Percentiles rank a stretch among this genome's conserved stretches.
These are phyloP conservation scores for Stratiolaelaps scimitus DNA, from an alignment of 1,140 invertebrate genomes.

Conservation along the genomic window DNA sequence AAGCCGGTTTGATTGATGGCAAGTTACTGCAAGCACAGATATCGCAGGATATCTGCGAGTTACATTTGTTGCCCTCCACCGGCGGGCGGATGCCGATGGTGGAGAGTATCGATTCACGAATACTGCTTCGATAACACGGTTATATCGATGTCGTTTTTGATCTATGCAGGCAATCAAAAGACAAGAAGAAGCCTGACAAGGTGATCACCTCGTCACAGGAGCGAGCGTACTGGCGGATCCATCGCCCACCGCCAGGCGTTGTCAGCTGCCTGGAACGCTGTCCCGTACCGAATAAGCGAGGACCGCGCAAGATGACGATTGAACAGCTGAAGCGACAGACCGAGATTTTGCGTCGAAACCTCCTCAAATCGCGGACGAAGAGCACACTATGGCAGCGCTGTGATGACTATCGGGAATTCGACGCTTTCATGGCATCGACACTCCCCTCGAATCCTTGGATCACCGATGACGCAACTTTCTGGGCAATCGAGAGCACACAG, in stretches of 20 bases:
- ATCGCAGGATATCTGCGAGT: not conserved
- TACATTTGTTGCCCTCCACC: no score
- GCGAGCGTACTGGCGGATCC: slow-evolving; percentile 87
- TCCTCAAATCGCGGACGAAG: slow-evolving; percentile 33
- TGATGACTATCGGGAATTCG: slow-evolving; percentile 77
- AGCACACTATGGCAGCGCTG: slow-evolving; percentile 49
- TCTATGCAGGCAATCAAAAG: slow-evolving; percentile 56
- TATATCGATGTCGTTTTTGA: no score
- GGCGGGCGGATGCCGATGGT: no score
- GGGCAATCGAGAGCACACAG: slow-evolving; percentile 75
- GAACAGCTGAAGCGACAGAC: slow-evolving; percentile 66
- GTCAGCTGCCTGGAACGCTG: slow-evolving; percentile 66
- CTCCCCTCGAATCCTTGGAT: slow-evolving; percentile 94
- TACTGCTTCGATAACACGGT: no score
- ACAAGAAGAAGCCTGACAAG: slow-evolving; percentile 87
- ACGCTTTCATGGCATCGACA: slow-evolving; percentile 64
- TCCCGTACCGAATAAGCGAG: slow-evolving; percentile 52
- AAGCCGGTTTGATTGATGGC: no score
- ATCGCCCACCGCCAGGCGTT: slow-evolving; percentile 76
- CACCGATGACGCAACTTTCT: slow-evolving; percentile 75
- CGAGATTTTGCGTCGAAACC: slow-evolving; percentile 62
- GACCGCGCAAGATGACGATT: slow-evolving; percentile 48
- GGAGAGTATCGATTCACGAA: no score
- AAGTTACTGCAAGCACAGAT: no score
- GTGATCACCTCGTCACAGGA: slow-evolving; percentile 89